Conservation (phyloP, 2,797 vertebrate species). For the Falco cherrug region DNA sequence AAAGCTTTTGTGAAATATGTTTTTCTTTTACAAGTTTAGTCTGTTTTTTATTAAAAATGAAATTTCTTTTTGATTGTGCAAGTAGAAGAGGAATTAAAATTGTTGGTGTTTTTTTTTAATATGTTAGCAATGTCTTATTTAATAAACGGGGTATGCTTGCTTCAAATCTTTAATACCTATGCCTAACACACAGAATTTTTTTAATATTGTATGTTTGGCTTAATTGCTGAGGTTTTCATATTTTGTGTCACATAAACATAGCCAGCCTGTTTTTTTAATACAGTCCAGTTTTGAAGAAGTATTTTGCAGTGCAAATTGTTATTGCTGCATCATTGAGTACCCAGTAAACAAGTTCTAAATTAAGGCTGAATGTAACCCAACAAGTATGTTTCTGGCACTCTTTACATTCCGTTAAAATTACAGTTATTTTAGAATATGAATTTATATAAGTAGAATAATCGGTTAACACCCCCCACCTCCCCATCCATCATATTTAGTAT, state of each 20-base stretch:
- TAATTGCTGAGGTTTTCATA: neutral
- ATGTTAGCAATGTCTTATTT: neutral
- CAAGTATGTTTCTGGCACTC: neutral
- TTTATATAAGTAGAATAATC: neutral
- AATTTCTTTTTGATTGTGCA: neutral
- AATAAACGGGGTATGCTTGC: neutral
- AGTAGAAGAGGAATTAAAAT: neutral
- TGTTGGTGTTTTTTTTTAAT: neutral
- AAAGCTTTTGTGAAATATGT: neutral
- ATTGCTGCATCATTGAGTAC: neutral
- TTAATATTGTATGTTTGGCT: neutral
- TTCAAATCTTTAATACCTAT: neutral
- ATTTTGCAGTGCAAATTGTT: neutral
- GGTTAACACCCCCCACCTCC: fast-evolving
- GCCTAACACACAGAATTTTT: neutral
- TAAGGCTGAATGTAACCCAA: neutral
- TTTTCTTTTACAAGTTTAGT: neutral
- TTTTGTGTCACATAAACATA: neutral
- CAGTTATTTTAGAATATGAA: neutral
- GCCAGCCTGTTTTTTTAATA: neutral
- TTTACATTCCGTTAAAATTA: neutral
- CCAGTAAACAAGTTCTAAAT: neutral
- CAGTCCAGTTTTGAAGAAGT: neutral
- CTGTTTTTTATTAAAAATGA: neutral
- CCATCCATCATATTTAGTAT: neutral